Evolutionary conservation across 2,113 vertebrate genomes (phyloP), one percentile per base, ranked within the genome.

Genomic region (Fregata magnificens): DNA sequence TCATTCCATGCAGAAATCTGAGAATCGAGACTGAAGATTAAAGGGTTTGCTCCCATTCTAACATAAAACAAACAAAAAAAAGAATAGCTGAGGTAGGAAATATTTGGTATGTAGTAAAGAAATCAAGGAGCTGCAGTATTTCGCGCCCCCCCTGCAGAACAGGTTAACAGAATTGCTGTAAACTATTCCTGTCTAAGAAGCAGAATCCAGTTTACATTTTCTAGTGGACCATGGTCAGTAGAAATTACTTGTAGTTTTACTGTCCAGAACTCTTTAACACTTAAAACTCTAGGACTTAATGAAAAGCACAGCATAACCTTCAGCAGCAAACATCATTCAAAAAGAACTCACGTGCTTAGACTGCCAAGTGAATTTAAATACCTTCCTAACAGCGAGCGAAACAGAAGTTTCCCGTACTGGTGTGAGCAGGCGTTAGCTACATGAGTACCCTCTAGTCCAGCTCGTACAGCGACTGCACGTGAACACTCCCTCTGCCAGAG

Each of bases 351-450:
- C 97, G 95, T 97, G 94, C 93, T 95, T 53, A 69, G 94, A 97
- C 91, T 98, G 92, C 82, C 91, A 95, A 96, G 65, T 94, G 83
- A 62, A 96, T 96, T 94, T 94, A 90, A 97, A 82, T 45, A 86
- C 70, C 88, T 92, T 82, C 52, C 52, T 79, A 92, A 44, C 42
- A 58, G 25, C 9, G 45, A 86, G 72, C 91, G 77, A 74, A 96
- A 28, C 34, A 82, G 69, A 55, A 70, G 80, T 86, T 70, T 56
- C 81, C 58, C 28, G 70, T 42, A 7, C 69, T 31, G 47, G 65
- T 18, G 13, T 7, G 70, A 86, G 74, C 42, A 59, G 40, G 38
- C 32, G 13, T 4, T 32, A 70, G 52, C 49, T n/a, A 7, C 52
- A 6, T 0, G 13, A 10, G 8, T 1, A 31, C 12, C 56, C 62